Conservation (phyloP, 2,888 invertebrate genomes). For the Eupeodes luniger region DNA sequence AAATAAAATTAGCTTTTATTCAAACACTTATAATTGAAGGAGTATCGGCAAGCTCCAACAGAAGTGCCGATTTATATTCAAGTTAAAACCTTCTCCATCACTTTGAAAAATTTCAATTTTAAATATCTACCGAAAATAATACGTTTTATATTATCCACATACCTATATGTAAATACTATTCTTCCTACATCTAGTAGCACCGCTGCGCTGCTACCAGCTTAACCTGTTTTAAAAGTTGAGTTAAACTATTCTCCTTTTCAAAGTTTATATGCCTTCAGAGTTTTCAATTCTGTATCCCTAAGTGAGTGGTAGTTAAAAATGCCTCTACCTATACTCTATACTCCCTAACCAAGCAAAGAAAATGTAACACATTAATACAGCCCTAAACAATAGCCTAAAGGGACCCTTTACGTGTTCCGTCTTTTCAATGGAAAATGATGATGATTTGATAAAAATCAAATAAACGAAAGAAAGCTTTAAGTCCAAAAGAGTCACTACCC, state of each 20-base stretch:
- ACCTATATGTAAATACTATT: no score
- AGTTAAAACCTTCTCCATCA: no score
- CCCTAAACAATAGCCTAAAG: constrained; percentile 6
- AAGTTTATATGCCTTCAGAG: constrained; percentile 25
- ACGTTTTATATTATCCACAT: no score
- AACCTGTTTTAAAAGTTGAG: constrained; percentile 19
- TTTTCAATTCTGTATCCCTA: constrained; percentile 5
- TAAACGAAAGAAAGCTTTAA: constrained; percentile 40
- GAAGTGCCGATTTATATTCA: no score
- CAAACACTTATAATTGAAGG: no score
- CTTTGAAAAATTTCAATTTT: no score
- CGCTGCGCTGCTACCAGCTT: neutral
- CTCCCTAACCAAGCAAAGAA: constrained; percentile 24
- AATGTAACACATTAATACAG: constrained; percentile 43
- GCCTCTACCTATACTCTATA: neutral
- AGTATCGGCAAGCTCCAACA: no score
- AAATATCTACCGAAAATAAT: no score
- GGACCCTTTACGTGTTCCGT: constrained; percentile 9
- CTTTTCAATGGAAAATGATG: constrained; percentile 46
- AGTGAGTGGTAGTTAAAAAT: neutral
- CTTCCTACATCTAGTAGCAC: constrained; percentile 6
- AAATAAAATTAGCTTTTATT: no score
- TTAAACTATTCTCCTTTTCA: neutral
- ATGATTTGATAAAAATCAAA: constrained; percentile 59
- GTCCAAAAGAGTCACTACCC: neutral